phyloP scores from a whole-genome alignment of 1,140 invertebrate genomes.

The silkworm (Bombyx mori) region ASM3026992v2 NC_085124.1:9141001-9141500 shows the following conservation, averaged over 20 bases:
- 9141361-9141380: slow-evolving; percentile 66
- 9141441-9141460: too few species aligned
- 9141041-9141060: slow-evolving; percentile 43
- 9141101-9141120: slow-evolving; percentile 64
- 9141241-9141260: slow-evolving; percentile 72
- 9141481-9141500: too few species aligned
- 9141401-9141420: slow-evolving; percentile 7
- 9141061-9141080: slow-evolving; percentile 60
- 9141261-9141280: slow-evolving; percentile 62
- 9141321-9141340: slow-evolving; percentile 47
- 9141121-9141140: slow-evolving; percentile 68
- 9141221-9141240: slow-evolving; percentile 68
- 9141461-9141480: too few species aligned
- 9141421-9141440: too few species aligned
- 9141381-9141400: slow-evolving; percentile 62
- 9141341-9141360: slow-evolving; percentile 55
- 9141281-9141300: slow-evolving; percentile 70
- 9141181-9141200: slow-evolving; percentile 66
- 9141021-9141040: slow-evolving; percentile 34
- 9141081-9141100: slow-evolving; percentile 67
- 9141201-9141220: slow-evolving; percentile 62
- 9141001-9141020: slow-evolving; percentile 15
- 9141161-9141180: slow-evolving; percentile 58
- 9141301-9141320: slow-evolving; percentile 51
- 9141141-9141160: slow-evolving; percentile 40